Percentiles rank a stretch among this genome's conserved stretches.
Conservation (phyloP, 1,140 invertebrate species). For the Cyphomyrmex costatus region DNA sequence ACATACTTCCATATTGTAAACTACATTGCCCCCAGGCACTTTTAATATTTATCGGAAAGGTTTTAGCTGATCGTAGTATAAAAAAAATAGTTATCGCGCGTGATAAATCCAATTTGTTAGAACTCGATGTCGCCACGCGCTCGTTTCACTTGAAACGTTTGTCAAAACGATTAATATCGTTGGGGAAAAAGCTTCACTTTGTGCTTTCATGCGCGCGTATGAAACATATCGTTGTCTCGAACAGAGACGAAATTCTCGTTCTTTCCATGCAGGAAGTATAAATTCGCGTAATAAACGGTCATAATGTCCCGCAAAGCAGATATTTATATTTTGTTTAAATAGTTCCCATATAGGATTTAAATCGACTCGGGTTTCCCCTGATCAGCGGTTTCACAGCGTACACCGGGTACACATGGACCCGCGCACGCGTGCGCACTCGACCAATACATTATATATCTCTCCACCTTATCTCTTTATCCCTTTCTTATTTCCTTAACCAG, state of each 20-base stretch:
- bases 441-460: conserved; percentile 18
- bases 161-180: neutral
- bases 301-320: neutral
- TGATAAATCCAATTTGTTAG: neutral
- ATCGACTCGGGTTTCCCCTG: neutral
- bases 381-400: conserved; percentile 30
- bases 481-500: conserved; percentile 3
- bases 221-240: neutral
- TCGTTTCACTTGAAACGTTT: neutral
- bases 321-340: conserved; percentile 18
- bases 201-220: neutral
- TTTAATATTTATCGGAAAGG: conserved; percentile 3
- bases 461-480: neutral
- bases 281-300: neutral
- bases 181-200: neutral
- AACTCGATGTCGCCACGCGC: neutral
- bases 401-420: conserved; percentile 49
- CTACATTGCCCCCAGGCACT: conserved; percentile 5
- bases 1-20: neutral
- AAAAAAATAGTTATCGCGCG: neutral
- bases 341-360: conserved; percentile 22
- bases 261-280: neutral
- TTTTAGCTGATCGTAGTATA: neutral
- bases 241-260: neutral
- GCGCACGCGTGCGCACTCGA: conserved; percentile 68